Conservation (phyloP, 2,888 invertebrate species). For the Iselma pallidipennis region DNA sequence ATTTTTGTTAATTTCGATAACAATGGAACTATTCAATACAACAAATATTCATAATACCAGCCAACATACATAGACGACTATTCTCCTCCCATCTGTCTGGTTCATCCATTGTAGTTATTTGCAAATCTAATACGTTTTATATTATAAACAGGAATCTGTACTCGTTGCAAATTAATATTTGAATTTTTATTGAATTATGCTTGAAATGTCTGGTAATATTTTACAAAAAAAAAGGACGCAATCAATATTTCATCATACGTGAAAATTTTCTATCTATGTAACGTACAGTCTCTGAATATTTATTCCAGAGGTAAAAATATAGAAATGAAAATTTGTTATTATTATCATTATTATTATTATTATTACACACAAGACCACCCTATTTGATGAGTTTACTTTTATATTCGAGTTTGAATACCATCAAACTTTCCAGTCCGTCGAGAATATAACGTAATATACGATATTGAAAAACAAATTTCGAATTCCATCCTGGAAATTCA, state of each 20-base stretch:
- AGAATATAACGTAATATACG: slow-evolving; percentile 38
- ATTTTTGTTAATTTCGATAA: too few species aligned
- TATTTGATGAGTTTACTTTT: slow-evolving; percentile 42
- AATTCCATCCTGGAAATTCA: slow-evolving; percentile 22
- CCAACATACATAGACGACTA: too few species aligned
- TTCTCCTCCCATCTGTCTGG: not conserved
- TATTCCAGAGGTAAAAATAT: not conserved
- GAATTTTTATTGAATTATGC: slow-evolving; percentile 45
- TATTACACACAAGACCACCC: slow-evolving; percentile 20
- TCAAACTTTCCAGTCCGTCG: slow-evolving; percentile 40
- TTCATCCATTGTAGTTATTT: slow-evolving; percentile 35
- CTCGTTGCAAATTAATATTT: slow-evolving; percentile 46
- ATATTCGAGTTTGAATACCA: slow-evolving; percentile 39
- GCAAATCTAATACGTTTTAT: slow-evolving; percentile 46
- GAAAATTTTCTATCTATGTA: too few species aligned
- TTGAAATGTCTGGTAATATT: slow-evolving; percentile 8
- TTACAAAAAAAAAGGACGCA: too few species aligned
- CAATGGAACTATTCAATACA: too few species aligned
- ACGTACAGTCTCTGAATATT: too few species aligned
- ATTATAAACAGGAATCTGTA: slow-evolving; percentile 44
- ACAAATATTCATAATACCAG: too few species aligned
- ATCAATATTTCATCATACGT: too few species aligned
- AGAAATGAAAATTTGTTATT: not conserved
- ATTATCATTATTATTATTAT: slow-evolving; percentile 3
- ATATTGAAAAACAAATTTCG: slow-evolving; percentile 32